These are phyloP conservation scores for Neosilurus mollespiculum DNA, from an alignment of 2,797 vertebrate genomes.

Conservation along the genomic window DNA sequence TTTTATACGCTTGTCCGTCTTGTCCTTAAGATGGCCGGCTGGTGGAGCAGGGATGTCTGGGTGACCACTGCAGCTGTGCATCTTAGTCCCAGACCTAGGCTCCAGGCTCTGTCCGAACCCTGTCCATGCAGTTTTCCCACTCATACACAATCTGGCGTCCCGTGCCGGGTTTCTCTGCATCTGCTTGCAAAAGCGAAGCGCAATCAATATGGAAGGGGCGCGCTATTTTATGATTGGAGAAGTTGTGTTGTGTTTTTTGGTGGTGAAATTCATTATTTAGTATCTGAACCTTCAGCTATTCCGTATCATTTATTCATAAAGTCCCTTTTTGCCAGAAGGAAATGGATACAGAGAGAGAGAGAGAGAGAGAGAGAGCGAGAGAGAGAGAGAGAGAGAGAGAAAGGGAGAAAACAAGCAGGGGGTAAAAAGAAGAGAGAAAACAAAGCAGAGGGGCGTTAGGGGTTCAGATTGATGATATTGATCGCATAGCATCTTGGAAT, in stretches of 20 bases:
- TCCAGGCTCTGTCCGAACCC: constrained; percentile 21
- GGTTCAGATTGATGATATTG: constrained; percentile 96
- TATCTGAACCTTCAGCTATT: constrained; percentile 99
- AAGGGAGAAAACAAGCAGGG: constrained; percentile 59
- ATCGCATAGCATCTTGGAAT: constrained; percentile 97
- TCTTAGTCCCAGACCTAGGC: constrained; percentile 30
- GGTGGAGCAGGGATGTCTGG: constrained; percentile 56
- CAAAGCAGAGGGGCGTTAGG: constrained; percentile 53
- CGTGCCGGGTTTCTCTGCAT: constrained; percentile 90
- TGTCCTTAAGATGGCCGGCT: constrained; percentile 43
- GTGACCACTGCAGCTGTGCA: constrained; percentile 33
- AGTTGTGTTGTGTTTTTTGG: constrained; percentile 99
- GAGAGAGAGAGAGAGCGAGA: constrained; percentile 69
- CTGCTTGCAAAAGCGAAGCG: constrained; percentile 99
- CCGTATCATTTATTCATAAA: constrained; percentile 99
- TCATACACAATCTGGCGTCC: constrained; percentile 80
- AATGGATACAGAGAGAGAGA: constrained; percentile 97
- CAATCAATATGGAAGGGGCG: constrained; percentile 99
- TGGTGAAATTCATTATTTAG: constrained; percentile 99
- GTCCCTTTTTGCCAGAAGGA: constrained; percentile 99
- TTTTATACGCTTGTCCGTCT: constrained; percentile 15
- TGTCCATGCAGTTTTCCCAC: constrained; percentile 24
- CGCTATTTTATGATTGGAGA: constrained; percentile 99
- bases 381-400: constrained; percentile 67
- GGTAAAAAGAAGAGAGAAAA: constrained; percentile 63